Base-by-base conservation (phyloP, 53 echinoderm and acorn worm species). In the Arbacia lixula region DNA sequence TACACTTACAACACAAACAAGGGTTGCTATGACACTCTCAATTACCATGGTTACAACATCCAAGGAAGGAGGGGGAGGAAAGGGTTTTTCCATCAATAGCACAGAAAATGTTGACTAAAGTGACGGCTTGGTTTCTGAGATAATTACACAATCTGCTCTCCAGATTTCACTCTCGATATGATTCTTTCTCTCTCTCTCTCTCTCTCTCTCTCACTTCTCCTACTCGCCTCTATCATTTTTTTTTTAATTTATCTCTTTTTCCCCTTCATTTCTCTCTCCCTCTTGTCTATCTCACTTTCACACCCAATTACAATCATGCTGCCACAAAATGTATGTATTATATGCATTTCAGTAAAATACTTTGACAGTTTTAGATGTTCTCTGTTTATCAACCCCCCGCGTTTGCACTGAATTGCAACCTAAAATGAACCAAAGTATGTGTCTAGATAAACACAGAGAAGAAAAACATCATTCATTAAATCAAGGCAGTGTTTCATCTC, bases 1-100 rank as follows among this genome's bases (percentile, higher is more conserved):
- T 71, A 24, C 41, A 38, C 50, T 40, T 71, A 27, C 71, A 42
- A 28, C 71, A 71, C 71, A 71, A 71, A 71, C 71, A 71, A 40
- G 28, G 29, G 49, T 71, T 24, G 27, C 71, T 16, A 71, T 71
- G 71, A 28, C 10, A 29, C 39, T 43, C 71, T 12, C 71, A 43
- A 43, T 71, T 17, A 71, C 71, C 29, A 71, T 71, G 50, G 49
- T 6, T 40, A 71, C 71, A 8, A 49, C 49, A 40, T 38, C 50
- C 16, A 43, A 71, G 71, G 17, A 43, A 16, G 5, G 46, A 43
- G 19, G 27, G 28, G 10, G 14, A 62, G 32, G 17, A 62, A 32
- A n/a, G 16, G 19, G 19, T 31, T 17, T 62, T 62, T 31, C 16
- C 63, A 12, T 5, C n/a, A n/a, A n/a, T n/a, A n/a, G n/a, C n/a